Percentiles rank a stretch among this genome's conserved stretches.
Conservation (phyloP, 2,797 vertebrate species). For the Amblyopsis hoosieri region DNA sequence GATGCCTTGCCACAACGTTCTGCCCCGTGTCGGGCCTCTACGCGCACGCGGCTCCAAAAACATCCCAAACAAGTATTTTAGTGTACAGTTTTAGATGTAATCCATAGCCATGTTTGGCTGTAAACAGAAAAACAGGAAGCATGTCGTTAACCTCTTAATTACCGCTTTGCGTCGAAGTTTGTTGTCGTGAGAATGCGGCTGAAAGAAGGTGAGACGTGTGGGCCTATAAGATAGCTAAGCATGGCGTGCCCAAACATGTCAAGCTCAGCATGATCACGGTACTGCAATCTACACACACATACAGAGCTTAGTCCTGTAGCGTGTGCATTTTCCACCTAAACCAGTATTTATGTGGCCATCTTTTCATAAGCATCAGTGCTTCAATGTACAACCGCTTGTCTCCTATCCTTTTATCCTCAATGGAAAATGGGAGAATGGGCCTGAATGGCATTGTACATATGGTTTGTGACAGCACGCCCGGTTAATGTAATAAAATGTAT, state of each 20-base stretch:
- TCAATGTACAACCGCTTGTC: background rate
- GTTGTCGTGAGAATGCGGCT: constrained; percentile 21
- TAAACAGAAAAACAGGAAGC: constrained; percentile 10
- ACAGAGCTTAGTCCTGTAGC: constrained; percentile 8
- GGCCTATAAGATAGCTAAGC: constrained; percentile 27
- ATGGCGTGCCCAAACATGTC: constrained; percentile 47
- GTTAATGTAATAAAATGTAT: too few species aligned
- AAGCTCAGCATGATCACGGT: constrained; percentile 22
- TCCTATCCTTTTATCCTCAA: background rate
- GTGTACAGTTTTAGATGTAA: background rate
- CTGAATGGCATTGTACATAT: background rate
- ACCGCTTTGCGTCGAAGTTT: constrained; percentile 25
- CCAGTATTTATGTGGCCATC: constrained; percentile 1
- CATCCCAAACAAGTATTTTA: too few species aligned
- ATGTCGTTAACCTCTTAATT: background rate
- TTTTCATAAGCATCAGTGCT: constrained; percentile 8
- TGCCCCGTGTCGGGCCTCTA: background rate
- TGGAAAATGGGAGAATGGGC: too few species aligned
- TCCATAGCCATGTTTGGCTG: background rate
- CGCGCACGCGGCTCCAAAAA: constrained; percentile 7
- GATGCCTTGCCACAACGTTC: constrained; percentile 20
- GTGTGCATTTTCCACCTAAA: constrained; percentile 10
- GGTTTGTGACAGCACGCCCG: background rate
- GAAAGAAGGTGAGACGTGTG: constrained; percentile 17
- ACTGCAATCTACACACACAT: constrained; percentile 18